A percentile compares a stretch with the other conserved stretches of the same genome.
Evolutionary conservation across 2,888 invertebrate genomes (phyloP).

Genomic region (Hypena proboscidalis): DNA sequence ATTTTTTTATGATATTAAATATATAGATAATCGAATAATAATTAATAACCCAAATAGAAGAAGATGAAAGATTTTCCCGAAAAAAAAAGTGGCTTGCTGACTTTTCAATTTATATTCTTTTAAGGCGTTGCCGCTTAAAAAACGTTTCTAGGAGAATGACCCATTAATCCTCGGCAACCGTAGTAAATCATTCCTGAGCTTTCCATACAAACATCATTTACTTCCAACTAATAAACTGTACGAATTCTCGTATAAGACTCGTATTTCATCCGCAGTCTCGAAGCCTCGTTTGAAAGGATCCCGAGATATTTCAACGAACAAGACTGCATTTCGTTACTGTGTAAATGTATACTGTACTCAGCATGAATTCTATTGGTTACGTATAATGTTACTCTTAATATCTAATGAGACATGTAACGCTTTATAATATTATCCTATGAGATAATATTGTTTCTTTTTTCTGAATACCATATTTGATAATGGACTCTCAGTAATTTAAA

Average conservation of each 20-base stretch:
- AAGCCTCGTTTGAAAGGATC: slow-evolving; percentile 31
- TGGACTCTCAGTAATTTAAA: no score
- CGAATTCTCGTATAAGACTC: slow-evolving; percentile 37
- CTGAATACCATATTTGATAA: no score
- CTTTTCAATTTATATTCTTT: no score
- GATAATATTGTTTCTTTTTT: not conserved
- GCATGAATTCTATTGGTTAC: slow-evolving; percentile 51
- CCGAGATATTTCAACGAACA: slow-evolving; percentile 33
- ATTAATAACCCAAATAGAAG: no score
- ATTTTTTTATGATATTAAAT: no score
- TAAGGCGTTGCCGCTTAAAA: no score
- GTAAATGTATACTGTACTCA: slow-evolving; percentile 55
- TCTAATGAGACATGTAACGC: slow-evolving; percentile 38
- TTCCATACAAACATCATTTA: slow-evolving; percentile 36
- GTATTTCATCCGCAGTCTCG: slow-evolving; percentile 37
- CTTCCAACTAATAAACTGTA: slow-evolving; percentile 40
- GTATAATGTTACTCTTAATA: slow-evolving; percentile 47
- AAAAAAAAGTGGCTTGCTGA: no score
- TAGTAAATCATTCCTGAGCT: slow-evolving; percentile 37
- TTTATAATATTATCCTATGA: slow-evolving; percentile 7
- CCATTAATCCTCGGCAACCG: no score
- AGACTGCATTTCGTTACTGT: slow-evolving; percentile 51
- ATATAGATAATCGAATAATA: no score
- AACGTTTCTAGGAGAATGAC: no score
- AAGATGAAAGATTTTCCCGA: no score